A percentile compares a stretch with the other conserved stretches of the same genome.
phyloP scores from a whole-genome alignment of 1,140 invertebrate species.

The Pinna nobilis region DNA sequence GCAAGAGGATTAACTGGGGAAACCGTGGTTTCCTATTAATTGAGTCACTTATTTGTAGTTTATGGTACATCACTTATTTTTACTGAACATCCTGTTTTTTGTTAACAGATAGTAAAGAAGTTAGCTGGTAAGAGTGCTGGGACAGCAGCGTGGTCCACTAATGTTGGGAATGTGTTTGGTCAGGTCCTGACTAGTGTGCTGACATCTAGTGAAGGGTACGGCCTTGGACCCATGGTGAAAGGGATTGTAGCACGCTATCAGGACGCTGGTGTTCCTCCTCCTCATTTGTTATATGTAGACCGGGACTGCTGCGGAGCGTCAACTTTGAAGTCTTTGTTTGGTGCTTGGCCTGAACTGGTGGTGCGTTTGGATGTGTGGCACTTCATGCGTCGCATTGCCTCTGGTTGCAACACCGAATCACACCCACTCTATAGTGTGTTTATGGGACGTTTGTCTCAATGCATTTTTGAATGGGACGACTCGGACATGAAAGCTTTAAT shows the following conservation, averaged over 20 bases:
- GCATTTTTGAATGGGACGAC: slow-evolving; percentile 51
- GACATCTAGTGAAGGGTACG: slow-evolving; percentile 36
- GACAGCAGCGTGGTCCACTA: slow-evolving; percentile 48
- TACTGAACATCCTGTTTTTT: no score
- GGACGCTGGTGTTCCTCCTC: slow-evolving; percentile 10
- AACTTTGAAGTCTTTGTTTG: background rate
- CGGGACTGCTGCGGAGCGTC: slow-evolving; percentile 27
- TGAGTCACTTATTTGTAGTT: no score
- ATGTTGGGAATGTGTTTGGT: slow-evolving; percentile 52
- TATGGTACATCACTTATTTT: no score
- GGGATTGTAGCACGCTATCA: slow-evolving; percentile 30
- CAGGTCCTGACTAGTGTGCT: slow-evolving; percentile 50
- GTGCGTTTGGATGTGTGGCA: slow-evolving; percentile 61
- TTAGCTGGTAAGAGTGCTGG: slow-evolving; percentile 25
- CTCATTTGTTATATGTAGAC: slow-evolving; percentile 35
- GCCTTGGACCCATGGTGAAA: slow-evolving; percentile 18
- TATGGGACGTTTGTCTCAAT: slow-evolving; percentile 42
- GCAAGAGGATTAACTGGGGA: no score
- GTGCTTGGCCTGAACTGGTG: background rate
- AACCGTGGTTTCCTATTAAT: background rate
- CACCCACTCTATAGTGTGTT: slow-evolving; percentile 53
- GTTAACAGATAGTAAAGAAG: background rate
- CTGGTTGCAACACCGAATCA: slow-evolving; percentile 45
- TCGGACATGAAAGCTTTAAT: slow-evolving; percentile 39
- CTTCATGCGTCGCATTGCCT: slow-evolving; percentile 53